Evolutionary conservation across 2,113 vertebrate genomes (phyloP), one percentile per base, ranked within the genome.

Genomic region (Eurystomus gularis): DNA sequence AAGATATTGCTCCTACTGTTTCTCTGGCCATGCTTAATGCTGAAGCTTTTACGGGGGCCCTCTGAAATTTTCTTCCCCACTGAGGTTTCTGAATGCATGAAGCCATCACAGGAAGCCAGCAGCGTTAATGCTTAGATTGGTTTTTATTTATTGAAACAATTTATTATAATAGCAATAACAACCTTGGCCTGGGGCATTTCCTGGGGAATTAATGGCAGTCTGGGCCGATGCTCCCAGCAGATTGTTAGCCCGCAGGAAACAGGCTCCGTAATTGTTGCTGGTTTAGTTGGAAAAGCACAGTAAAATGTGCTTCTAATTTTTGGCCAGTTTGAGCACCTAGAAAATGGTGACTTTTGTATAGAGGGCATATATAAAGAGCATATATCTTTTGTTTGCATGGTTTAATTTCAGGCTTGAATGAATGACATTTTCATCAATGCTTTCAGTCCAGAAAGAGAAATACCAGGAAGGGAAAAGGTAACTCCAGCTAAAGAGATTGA

Each of bases 91-190:
- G 81, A 94, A 89, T 95, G 90, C 75, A 93, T 51, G 91, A 94
- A 92, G 49, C 73, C 76, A 69, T 90, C 86, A 51, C 87, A 84
- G 93, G 95, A 97, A 97, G 72, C 82, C 75, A 91, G 75, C 82
- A 82, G 64, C 0, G 3, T 90, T 96, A 93, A 94, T 97, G 86
- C 70, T 79, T 72, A 65, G 88, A 94, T 95, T 96, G 72, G 28
- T 94, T 96, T 92, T 94, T 95, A 96, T 96, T 96, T 97, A 95
- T 95, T 93, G 93, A 92, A 96, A 94, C 94, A 86, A 93, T 92
- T 96, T 91, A 88, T 95, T 94, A 81, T 95, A 94, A 97, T 86
- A 88, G 90, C 79, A 96, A 82, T 96, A 97, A 90, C 91, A 96
- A 85, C 75, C 82, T 93, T 78, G 86, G 91, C 96, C 83, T 61